phyloP scores from a whole-genome alignment of 1,140 invertebrate species.

The Zophobas morio region DNA sequence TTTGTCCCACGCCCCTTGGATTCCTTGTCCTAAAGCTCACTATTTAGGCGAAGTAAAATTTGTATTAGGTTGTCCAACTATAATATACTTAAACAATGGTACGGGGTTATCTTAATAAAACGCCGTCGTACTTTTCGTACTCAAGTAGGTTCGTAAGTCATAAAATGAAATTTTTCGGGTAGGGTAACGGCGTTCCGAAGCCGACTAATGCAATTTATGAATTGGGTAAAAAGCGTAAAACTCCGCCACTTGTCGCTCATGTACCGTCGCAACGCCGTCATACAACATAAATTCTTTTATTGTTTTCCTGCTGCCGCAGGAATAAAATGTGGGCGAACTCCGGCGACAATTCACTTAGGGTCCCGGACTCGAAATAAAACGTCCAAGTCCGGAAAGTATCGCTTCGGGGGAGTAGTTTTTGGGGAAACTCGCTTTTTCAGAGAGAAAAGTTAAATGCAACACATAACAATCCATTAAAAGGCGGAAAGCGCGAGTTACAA shows the following conservation, averaged over 20 bases:
- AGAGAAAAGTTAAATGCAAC: conserved; percentile 18
- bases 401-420: background rate
- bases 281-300: conserved; percentile 21
- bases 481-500: background rate
- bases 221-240: background rate
- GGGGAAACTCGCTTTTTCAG: background rate
- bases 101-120: background rate
- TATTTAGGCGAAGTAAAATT: no score
- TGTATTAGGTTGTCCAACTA: no score
- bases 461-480: conserved; percentile 15
- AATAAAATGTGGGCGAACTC: background rate
- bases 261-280: background rate
- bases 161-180: background rate
- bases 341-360: conserved; percentile 4
- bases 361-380: background rate
- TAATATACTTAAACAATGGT: no score
- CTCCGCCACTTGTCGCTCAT: conserved; percentile 15
- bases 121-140: background rate
- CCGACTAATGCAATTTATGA: conserved; percentile 10
- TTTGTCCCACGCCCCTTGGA: no score
- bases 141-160: no score
- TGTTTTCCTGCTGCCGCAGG: background rate
- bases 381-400: background rate
- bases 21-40: no score
- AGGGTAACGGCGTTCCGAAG: background rate